Percentiles rank a stretch among this genome's conserved stretches.
Evolutionary conservation across 2,888 invertebrate species (phyloP).

Genomic region (Cosmopolites sordidus): DNA sequence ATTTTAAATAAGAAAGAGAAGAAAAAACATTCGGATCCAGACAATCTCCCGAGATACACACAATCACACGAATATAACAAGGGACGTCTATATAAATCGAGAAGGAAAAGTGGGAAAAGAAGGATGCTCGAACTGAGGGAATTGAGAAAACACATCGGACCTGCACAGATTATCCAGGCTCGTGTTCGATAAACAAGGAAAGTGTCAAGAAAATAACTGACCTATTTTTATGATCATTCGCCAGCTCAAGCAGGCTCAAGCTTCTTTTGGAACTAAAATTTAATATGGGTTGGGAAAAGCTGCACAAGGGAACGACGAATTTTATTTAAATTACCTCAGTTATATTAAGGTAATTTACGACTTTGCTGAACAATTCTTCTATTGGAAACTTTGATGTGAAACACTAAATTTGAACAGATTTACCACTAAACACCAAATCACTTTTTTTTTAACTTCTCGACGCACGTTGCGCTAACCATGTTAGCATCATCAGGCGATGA

Average conservation of each 20-base stretch:
- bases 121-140: neutral
- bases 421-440: no score
- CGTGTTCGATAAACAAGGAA: slow-evolving; percentile 3
- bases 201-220: slow-evolving; percentile 19
- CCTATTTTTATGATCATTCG: slow-evolving; percentile 24
- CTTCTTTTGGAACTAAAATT: slow-evolving; percentile 14
- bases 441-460: no score
- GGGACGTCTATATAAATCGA: slow-evolving; percentile 16
- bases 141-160: neutral
- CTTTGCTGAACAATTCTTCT: no score
- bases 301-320: no score
- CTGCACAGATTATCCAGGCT: slow-evolving; percentile 9
- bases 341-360: no score
- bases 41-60: slow-evolving; percentile 8
- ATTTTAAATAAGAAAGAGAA: no score
- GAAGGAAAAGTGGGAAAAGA: neutral
- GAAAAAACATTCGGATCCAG: no score
- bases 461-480: no score
- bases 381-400: no score
- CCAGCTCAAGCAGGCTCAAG: slow-evolving; percentile 14
- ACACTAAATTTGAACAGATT: no score
- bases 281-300: neutral
- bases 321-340: no score
- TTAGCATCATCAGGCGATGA: no score
- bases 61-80: slow-evolving; percentile 11